phyloP scores from a whole-genome alignment of 2,113 vertebrate genomes.

The Siphamia tubifer region DNA sequence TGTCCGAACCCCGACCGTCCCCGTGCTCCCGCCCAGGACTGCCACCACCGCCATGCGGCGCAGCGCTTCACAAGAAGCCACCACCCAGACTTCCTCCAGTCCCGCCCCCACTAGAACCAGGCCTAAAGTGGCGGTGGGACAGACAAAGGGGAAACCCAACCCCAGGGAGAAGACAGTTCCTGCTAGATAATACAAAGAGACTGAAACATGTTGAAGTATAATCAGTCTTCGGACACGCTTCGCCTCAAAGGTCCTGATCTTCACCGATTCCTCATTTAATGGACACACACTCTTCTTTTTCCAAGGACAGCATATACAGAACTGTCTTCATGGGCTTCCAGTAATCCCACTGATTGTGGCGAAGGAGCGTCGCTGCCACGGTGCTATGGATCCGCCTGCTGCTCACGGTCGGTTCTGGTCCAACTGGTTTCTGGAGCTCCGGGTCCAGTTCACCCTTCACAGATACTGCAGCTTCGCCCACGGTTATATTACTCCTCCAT shows the following conservation, averaged over 20 bases:
- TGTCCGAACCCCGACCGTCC: constrained; percentile 68
- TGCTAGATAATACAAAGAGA: constrained; percentile 87
- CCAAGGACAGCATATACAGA: constrained; percentile 36
- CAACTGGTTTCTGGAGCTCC: constrained; percentile 41
- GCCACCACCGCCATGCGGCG: constrained; percentile 65
- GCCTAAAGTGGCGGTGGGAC: constrained; percentile 78
- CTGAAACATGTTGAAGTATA: constrained; percentile 45
- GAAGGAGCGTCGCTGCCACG: constrained; percentile 56
- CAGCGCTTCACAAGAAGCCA: constrained; percentile 74
- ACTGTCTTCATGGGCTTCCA: constrained; percentile 70
- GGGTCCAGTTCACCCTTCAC: constrained; percentile 14
- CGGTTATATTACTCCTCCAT: constrained; percentile 28
- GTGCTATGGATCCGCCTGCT: constrained; percentile 65
- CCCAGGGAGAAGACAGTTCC: constrained; percentile 79
- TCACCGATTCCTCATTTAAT: constrained; percentile 24
- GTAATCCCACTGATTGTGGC: constrained; percentile 40
- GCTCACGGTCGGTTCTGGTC: constrained; percentile 36
- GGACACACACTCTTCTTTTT: constrained; percentile 32
- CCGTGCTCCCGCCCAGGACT: constrained; percentile 68
- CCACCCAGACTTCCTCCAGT: constrained; percentile 69
- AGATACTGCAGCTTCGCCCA: constrained; percentile 33
- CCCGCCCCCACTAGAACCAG: constrained; percentile 73
- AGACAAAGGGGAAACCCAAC: constrained; percentile 81
- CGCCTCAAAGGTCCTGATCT: constrained; percentile 60
- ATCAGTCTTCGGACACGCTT: constrained; percentile 53